Evolutionary conservation across 2,888 invertebrate genomes (phyloP), one percentile per base, ranked within the genome.

Genomic region (Rhaphigaster nebulosa): DNA sequence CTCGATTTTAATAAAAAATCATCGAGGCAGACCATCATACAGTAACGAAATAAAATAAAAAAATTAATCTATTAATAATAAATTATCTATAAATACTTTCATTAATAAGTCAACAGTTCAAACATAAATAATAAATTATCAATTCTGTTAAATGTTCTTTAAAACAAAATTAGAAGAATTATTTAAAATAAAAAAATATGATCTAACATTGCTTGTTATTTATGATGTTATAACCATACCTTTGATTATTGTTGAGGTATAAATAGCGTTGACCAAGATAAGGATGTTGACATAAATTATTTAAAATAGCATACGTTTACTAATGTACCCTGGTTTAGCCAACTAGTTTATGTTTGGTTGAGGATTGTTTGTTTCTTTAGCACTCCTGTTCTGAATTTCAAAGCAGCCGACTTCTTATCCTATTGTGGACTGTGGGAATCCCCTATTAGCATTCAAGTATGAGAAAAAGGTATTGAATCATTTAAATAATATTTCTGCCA

Each of bases 341-440:
- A 76, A 38, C 38, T 38, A 38, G 70, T 76, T 34, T 76, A 76
- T 38, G 38, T 76, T 76, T 76, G 70, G 38, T 38, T 38, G 34
- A 38, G 38, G 8, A 76, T 38, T 76, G 70, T 76, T 76, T 76
- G 70, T 76, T 76, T 76, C 70, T 76, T 76, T 76, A 76, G 38
- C 70, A 76, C 70, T 34, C 38, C 70, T 23, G 18, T 76, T 76
- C 34, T 8, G 70, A 38, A 76, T 76, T 76, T 76, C 70, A 76
- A 76, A 76, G 70, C 34, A 38, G 38, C 20, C 20, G 38, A 20
- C 34, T 76, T 76, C 70, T 76, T 70, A 34, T n/a, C 15, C 20
- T 38, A 4, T n/a, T 15, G 34, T 18, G 34, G 23, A 8, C 3
- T 70, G 5, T 18, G 38, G 20, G 70, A 23, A 65, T 38, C 20